Evolutionary conservation across 2,797 vertebrate species (phyloP).

Genomic region (Prunella strophiata): DNA sequence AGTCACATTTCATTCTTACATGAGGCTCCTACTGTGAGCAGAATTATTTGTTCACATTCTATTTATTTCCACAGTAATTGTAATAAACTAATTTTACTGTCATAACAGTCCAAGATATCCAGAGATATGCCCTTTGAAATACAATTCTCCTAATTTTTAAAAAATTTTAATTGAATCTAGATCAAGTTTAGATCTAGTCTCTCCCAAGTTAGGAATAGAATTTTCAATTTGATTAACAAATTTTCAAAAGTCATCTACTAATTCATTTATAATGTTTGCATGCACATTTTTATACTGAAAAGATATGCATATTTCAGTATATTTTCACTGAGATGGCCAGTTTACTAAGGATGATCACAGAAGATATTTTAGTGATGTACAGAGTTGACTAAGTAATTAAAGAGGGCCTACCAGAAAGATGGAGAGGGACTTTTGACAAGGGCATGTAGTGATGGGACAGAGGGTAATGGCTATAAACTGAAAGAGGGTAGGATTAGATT

Average conservation of each 20-base stretch:
- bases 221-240: not conserved
- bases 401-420: not conserved
- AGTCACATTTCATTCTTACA: conserved; percentile 12
- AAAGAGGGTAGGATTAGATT: not conserved
- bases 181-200: not conserved
- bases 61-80: conserved; percentile 22
- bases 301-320: not conserved
- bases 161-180: not conserved
- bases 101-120: not conserved
- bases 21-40: not conserved
- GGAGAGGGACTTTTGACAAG: not conserved
- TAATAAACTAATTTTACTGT: not conserved
- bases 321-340: not conserved
- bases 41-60: conserved; percentile 31
- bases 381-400: not conserved
- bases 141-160: not conserved
- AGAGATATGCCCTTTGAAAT: not conserved
- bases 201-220: not conserved
- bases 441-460: no score
- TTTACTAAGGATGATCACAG: not conserved
- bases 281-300: not conserved
- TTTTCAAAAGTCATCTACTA: not conserved
- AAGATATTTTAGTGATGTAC: not conserved
- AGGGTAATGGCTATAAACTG: not conserved
- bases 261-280: not conserved